Conservation (phyloP, 2,113 vertebrate genomes). For the Ageneiosus marmoratus region DNA sequence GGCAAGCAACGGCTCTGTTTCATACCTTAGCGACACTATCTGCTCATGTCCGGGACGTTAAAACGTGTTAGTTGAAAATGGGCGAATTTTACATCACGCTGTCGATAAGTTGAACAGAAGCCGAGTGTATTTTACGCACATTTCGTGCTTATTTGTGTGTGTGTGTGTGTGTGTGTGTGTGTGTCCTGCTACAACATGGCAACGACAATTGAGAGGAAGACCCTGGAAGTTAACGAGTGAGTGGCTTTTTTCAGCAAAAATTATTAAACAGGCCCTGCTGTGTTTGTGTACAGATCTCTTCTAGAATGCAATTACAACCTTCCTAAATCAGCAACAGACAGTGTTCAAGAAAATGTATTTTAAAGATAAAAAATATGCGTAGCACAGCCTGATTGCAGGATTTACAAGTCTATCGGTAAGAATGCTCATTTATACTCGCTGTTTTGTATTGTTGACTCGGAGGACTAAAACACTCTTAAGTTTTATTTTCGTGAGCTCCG, state of each 20-base stretch:
- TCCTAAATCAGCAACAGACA: neutral
- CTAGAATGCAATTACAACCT: neutral
- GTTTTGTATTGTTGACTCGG: neutral
- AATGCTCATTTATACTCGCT: neutral
- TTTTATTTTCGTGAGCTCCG: neutral
- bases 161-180: neutral
- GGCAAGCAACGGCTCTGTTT: too few relatives aligned
- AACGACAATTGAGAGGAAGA: constrained; percentile 27
- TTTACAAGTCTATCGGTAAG: neutral
- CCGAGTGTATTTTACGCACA: neutral
- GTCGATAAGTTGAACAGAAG: neutral
- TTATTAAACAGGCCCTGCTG: neutral
- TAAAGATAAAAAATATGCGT: neutral
- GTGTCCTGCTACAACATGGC: constrained; percentile 11
- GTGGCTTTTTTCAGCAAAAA: constrained; percentile 23
- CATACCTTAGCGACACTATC: neutral
- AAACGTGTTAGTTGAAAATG: neutral
- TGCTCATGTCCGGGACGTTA: neutral
- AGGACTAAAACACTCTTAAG: neutral
- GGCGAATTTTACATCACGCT: neutral
- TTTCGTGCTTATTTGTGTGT: neutral
- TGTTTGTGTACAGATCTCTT: neutral
- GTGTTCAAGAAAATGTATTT: neutral
- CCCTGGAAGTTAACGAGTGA: constrained; percentile 28
- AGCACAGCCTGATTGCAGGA: neutral